Base-by-base conservation (phyloP, 1,140 invertebrate genomes). In the Schlechtendalia chinensis region DNA sequence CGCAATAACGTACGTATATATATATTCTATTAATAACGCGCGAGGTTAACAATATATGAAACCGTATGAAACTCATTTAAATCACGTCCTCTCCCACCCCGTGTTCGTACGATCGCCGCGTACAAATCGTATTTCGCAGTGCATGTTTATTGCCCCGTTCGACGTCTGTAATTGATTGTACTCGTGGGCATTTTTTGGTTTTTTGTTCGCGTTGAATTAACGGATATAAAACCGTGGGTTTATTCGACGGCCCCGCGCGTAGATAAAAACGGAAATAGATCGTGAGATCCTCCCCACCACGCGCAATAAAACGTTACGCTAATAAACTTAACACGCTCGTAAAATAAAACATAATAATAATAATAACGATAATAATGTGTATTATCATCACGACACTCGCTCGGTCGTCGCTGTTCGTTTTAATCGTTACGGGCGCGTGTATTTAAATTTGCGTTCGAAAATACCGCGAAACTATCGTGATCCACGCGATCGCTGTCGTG, bases 181-280 rank as follows among this genome's bases (percentile, higher is more conserved):
- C 47, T 71, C 24, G 45, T 19, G 67, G 47, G 67, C n/a, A n/a
- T n/a, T n/a, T n/a, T n/a, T n/a, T n/a, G n/a, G n/a, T n/a, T n/a
- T 39, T 71, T 71, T 53, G 27, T 69, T 47, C 65, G 6, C 24
- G 24, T 69, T 69, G 22, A 69, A 53, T 71, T 54, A 71, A 8
- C 16, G 24, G n/a, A 27, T 29, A 11, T 72, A 29, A 16, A 72
- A 72, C 29, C 5, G 50, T 11, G 12, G 50, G 32, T 39, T 39
- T 39, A 39, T 39, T 39, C 32, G n/a, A 6, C 17, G 10, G 17
- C 10, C 16, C 24, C 1, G 14, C 47, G 0, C 19, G 67, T 27
- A 39, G 22, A 53, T 12, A 50, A 24, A 50, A 50, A 27, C 24
- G 17, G 27, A 71, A 54, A 72, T 19, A n/a, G n/a, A 29, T 19